Evolutionary conservation across 2,888 invertebrate genomes (phyloP).

Genomic region (Margaritifera margaritifera): DNA sequence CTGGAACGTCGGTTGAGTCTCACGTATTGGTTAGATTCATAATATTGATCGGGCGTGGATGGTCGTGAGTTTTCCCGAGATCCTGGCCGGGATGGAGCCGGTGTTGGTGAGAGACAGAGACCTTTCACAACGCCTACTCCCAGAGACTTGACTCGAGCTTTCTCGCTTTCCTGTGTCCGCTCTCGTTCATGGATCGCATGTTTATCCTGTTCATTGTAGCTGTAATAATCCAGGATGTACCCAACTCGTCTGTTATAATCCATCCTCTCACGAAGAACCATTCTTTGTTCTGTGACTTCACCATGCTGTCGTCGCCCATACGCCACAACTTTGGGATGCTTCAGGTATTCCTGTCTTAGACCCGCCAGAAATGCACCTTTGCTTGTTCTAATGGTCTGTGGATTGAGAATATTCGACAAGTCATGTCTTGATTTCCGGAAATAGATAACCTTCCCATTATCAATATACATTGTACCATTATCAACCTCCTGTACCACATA

Average conservation of each 20-base stretch:
- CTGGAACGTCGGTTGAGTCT: slow-evolving; percentile 44
- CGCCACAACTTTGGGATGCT: slow-evolving; percentile 37
- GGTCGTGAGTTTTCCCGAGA: slow-evolving; percentile 15
- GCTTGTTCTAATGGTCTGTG: slow-evolving; percentile 31
- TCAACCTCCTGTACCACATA: slow-evolving; percentile 40
- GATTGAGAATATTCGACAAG: slow-evolving; percentile 36
- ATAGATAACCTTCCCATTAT: slow-evolving; percentile 50
- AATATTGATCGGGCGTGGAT: slow-evolving; percentile 8
- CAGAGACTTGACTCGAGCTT: slow-evolving; percentile 20
- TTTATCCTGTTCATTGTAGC: slow-evolving; percentile 28
- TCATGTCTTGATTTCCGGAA: slow-evolving; percentile 49
- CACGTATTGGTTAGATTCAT: slow-evolving; percentile 32
- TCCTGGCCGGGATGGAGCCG: slow-evolving; percentile 23
- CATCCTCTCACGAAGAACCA: slow-evolving; percentile 42
- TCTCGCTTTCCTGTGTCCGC: too few relatives aligned
- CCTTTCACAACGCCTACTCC: slow-evolving; percentile 20
- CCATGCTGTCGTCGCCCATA: slow-evolving; percentile 1
- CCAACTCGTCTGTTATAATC: slow-evolving; percentile 53
- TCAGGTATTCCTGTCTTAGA: slow-evolving; percentile 50
- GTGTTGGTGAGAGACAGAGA: slow-evolving; percentile 22
- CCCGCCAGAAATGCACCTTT: slow-evolving; percentile 49
- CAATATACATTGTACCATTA: slow-evolving; percentile 47
- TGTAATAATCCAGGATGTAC: slow-evolving; percentile 53
- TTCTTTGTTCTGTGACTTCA: slow-evolving; percentile 24
- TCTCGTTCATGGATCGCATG: background rate